phyloP scores from a whole-genome alignment of 2,797 vertebrate species.

The Mormyrops attenuatus region DNA sequence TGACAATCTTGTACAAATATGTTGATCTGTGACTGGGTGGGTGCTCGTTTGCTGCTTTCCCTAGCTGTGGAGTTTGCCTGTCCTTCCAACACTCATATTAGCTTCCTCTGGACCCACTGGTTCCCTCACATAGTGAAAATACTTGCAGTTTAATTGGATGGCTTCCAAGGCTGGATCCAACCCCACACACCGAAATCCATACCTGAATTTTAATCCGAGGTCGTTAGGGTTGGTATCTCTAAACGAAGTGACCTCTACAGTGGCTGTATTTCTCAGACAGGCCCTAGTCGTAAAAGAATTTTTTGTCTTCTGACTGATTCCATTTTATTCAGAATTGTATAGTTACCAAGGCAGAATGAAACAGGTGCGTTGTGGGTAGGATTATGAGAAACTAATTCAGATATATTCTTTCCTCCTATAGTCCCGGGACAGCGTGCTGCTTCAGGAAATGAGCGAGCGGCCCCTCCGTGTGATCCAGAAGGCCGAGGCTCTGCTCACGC shows the following conservation, averaged over 20 bases:
- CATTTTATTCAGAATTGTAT: neutral
- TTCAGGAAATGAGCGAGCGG: slow-evolving; percentile 52
- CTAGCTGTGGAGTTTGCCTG: neutral
- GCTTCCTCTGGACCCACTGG: neutral
- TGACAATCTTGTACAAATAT: neutral
- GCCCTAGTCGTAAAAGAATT: neutral
- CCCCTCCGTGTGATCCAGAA: slow-evolving; percentile 47
- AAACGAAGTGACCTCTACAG: neutral
- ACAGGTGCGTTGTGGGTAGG: neutral
- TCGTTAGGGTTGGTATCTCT: neutral
- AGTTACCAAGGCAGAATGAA: neutral
- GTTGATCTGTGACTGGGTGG: neutral
- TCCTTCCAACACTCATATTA: neutral
- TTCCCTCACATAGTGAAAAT: neutral
- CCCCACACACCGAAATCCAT: neutral
- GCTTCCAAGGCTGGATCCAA: no score
- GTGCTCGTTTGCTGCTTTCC: no score
- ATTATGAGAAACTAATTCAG: neutral
- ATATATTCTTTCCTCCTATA: neutral
- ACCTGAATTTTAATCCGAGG: neutral
- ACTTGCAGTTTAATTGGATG: neutral
- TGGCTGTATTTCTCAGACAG: no score
- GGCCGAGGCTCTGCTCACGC: slow-evolving; percentile 45
- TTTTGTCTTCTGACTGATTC: neutral
- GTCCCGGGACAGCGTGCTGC: slow-evolving; percentile 44